These are phyloP conservation scores for Melikaiella ostensackeni DNA, from an alignment of 2,888 invertebrate genomes.

Conservation along the genomic window DNA sequence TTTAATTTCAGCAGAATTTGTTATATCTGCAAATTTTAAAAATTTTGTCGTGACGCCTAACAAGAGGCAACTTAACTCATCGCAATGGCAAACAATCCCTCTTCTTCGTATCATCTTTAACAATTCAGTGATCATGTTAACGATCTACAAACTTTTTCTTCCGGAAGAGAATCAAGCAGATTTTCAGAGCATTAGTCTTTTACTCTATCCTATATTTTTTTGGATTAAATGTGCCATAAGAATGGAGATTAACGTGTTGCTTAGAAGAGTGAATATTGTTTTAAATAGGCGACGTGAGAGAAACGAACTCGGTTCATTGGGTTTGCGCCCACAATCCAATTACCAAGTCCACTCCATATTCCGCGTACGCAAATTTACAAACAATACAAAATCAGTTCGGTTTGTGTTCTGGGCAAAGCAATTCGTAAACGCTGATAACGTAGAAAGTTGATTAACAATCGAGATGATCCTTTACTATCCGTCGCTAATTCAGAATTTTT, in stretches of 20 bases:
- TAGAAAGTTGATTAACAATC: not conserved
- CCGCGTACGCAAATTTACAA: constrained; percentile 8
- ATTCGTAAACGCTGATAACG: not conserved
- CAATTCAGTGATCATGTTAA: constrained; percentile 12
- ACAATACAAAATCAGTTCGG: constrained; percentile 9
- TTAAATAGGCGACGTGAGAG: not conserved
- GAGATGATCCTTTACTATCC: not conserved
- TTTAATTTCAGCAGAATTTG: too few relatives aligned
- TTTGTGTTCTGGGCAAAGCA: not conserved
- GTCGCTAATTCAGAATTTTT: not conserved
- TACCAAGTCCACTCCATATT: constrained; percentile 6
- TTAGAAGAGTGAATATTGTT: not conserved
- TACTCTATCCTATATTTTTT: not conserved
- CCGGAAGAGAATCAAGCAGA: not conserved
- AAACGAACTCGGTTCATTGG: constrained; percentile 5
- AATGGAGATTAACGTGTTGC: not conserved
- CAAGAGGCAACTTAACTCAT: too few relatives aligned
- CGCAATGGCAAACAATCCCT: not conserved
- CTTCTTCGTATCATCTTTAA: constrained; percentile 11
- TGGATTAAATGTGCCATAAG: not conserved
- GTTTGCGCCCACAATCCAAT: not conserved
- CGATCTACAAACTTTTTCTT: constrained; percentile 10
- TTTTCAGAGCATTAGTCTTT: not conserved
- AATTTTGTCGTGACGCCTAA: too few relatives aligned
- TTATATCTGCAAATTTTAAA: too few relatives aligned